Base-by-base conservation (phyloP, 2,888 invertebrate species). In the Drosophila eohydei region DNA sequence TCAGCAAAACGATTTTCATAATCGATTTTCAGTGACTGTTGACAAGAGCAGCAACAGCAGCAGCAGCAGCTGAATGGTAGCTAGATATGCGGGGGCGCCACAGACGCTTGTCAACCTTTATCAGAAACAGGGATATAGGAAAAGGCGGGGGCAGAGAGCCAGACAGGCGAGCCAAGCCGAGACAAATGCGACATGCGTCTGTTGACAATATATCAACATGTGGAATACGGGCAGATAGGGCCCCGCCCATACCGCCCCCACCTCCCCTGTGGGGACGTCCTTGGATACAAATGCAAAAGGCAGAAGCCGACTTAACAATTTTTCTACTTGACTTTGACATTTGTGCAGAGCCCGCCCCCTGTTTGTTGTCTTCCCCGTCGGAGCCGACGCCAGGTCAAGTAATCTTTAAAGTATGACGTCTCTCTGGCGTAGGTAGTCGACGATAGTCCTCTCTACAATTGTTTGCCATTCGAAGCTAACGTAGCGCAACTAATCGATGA, bases 201-300 rank as follows among this genome's bases (percentile, higher is more conserved):
- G 91, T 83, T 90, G 91, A 90, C 91, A 90, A 91, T 89, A 81
- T 91, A 90, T 90, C 90, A 90, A 83, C 89, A 84, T 88, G 90
- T 84, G 83, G 89, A 59, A 69, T 75, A 68, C 65, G 61, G 60
- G 65, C 59, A 63, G 48, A 28, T 7, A 14, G 16, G 7, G 43
- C 28, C 26, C 32, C 43, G 14, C 51, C 32, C 32, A 4, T 21
- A 1, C 21, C 21, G 21, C 9, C 16, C 16, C n/a, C 6, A 6
- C 34, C 21, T 21, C 21, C 21, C 26, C 52, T 0, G 26, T 26
- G 8, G 52, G 9, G 26, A 16, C 9, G 52, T 36, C 52, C 52
- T 38, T 52, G 36, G 58, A 44, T 63, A 66, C 64, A 75, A 84
- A 89, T 88, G 76, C 76, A 79, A 89, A 83, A 36, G 69, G 54